phyloP scores from a whole-genome alignment of 2,113 vertebrate species.

The Prochilodus magdalenae region DNA sequence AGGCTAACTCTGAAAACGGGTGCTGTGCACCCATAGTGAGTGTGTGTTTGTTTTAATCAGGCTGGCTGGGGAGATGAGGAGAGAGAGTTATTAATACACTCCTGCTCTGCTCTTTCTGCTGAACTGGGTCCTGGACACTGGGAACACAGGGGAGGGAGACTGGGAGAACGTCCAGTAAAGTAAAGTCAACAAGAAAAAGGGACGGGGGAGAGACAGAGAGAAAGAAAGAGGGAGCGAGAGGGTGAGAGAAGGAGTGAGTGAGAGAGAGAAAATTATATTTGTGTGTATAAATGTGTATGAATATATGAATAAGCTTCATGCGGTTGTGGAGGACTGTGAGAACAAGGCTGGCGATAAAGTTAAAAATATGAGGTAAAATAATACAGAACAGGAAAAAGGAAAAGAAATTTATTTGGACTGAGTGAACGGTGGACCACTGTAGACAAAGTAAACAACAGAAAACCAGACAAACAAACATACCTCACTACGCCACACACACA shows the following conservation, averaged over 20 bases:
- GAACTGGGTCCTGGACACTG: conserved; percentile 3
- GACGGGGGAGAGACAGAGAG: not conserved
- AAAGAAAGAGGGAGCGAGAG: not conserved
- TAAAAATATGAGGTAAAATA: not conserved
- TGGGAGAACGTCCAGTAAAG: not conserved
- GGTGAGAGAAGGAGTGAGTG: not conserved
- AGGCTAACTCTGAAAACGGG: not conserved
- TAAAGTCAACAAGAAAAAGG: conserved; percentile 10
- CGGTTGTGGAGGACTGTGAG: not conserved
- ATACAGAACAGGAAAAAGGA: not conserved
- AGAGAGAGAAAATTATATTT: not conserved
- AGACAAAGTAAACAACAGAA: not conserved
- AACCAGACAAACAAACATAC: not conserved
- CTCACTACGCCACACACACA: not conserved
- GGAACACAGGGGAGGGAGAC: not conserved
- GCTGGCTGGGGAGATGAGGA: not conserved
- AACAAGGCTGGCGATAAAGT: not conserved
- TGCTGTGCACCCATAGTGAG: not conserved
- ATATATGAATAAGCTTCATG: not conserved
- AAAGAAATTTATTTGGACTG: conserved; percentile 16
- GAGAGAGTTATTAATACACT: not conserved
- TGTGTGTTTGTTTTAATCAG: conserved; percentile 16
- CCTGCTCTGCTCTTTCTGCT: not conserved
- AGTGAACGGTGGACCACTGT: not conserved
- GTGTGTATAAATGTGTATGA: not conserved